These are phyloP conservation scores for Anthopleura sola DNA, from an alignment of 64 coral and sea anemone species.

Conservation along the genomic window DNA sequence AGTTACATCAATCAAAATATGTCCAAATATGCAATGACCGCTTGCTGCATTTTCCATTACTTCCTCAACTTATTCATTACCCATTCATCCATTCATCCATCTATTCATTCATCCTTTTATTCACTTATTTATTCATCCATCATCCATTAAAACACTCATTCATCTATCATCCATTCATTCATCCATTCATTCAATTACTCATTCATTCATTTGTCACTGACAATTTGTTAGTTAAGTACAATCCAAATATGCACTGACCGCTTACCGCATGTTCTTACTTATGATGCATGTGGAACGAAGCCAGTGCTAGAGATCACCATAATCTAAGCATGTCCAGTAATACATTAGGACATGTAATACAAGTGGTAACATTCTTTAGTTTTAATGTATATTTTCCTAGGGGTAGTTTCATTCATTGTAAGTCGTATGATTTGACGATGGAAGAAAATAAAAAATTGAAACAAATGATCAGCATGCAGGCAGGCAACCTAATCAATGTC, in stretches of 20 bases:
- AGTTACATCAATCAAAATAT: no score
- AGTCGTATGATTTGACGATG: no score
- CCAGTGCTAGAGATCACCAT: constrained; percentile 15
- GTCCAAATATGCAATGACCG: no score
- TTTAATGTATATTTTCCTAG: not conserved
- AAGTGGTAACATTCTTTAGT: not conserved
- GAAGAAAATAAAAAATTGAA: not conserved
- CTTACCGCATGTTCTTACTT: not conserved
- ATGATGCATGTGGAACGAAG: constrained; percentile 4
- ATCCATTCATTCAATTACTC: not conserved
- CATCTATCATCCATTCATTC: no score
- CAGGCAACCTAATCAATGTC: not conserved
- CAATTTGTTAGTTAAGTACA: not conserved
- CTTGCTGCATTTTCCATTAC: no score
- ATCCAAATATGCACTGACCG: not conserved
- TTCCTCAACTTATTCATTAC: no score
- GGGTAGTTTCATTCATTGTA: no score
- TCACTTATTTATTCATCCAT: no score
- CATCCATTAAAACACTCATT: no score
- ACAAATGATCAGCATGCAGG: not conserved
- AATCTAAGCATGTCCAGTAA: not conserved
- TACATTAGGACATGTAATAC: constrained; percentile 5
- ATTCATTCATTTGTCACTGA: no score
- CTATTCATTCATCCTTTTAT: no score
- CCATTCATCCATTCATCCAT: not conserved